Percentiles rank a stretch among this genome's conserved stretches.
Evolutionary conservation across 2,888 invertebrate genomes (phyloP).

Genomic region (Lithophane leautieri): DNA sequence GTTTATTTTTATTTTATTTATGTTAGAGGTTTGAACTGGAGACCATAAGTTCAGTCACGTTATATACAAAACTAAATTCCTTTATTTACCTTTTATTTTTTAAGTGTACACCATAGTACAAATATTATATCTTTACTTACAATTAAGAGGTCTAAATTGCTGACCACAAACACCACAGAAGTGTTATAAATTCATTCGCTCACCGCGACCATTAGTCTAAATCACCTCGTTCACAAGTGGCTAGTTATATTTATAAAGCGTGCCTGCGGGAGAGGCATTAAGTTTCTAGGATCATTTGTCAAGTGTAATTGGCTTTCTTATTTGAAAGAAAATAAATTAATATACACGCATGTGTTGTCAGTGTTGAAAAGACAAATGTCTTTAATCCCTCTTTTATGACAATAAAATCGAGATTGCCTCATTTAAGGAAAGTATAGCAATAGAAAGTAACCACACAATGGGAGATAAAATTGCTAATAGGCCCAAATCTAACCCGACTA

Average conservation of each 20-base stretch:
- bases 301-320: slow-evolving; percentile 17
- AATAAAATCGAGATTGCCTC: too few relatives aligned
- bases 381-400: background rate
- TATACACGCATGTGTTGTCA: too few relatives aligned
- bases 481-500: too few relatives aligned
- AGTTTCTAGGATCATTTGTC: slow-evolving; percentile 40
- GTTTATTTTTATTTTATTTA: background rate
- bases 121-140: background rate
- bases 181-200: slow-evolving; percentile 55
- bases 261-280: slow-evolving; percentile 12
- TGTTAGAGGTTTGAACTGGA: too few relatives aligned
- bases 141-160: background rate
- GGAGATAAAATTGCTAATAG: too few relatives aligned
- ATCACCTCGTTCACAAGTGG: slow-evolving; percentile 23
- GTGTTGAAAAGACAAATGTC: background rate
- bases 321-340: background rate
- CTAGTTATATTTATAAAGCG: slow-evolving; percentile 29
- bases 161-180: slow-evolving; percentile 28
- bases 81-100: background rate
- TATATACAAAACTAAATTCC: background rate
- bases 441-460: too few relatives aligned
- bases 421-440: too few relatives aligned
- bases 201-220: slow-evolving; percentile 45
- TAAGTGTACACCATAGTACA: background rate
- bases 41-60: too few relatives aligned